Evolutionary conservation across 2,797 vertebrate genomes (phyloP).

Genomic region (Epinephelus malabaricus): DNA sequence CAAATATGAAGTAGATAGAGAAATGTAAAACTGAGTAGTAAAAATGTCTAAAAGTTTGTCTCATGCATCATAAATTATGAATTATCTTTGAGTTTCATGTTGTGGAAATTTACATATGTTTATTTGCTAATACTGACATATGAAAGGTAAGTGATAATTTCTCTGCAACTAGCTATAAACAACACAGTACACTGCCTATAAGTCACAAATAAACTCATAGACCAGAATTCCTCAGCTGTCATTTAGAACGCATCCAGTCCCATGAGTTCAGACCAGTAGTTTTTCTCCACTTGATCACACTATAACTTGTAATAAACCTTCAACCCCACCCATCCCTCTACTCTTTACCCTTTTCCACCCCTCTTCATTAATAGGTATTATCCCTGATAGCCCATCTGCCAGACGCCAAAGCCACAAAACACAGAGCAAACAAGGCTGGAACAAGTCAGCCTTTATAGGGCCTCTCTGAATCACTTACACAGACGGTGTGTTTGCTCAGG

Average conservation of each 20-base stretch:
- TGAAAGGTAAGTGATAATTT: neutral
- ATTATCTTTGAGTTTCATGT: neutral
- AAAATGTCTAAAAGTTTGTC: neutral
- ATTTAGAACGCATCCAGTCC: neutral
- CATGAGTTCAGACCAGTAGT: neutral
- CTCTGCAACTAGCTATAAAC: neutral
- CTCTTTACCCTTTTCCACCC: conserved; percentile 36
- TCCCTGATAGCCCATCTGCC: conserved; percentile 84
- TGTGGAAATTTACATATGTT: neutral
- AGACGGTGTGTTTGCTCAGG: conserved; percentile 70
- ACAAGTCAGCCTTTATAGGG: conserved; percentile 62
- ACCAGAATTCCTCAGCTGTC: neutral
- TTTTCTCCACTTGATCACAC: conserved; percentile 23
- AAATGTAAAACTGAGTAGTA: neutral
- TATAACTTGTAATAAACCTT: conserved; percentile 50
- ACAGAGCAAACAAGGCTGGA: conserved; percentile 79
- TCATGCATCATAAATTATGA: neutral
- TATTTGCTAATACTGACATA: neutral
- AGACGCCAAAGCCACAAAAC: conserved; percentile 70
- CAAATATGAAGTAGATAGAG: neutral
- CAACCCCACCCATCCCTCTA: neutral
- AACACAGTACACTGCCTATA: neutral
- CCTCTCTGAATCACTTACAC: conserved; percentile 73
- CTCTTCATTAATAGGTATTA: conserved; percentile 81
- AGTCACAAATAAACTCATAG: neutral